These are phyloP conservation scores for Nymphicus hollandicus DNA, from an alignment of 2,113 vertebrate species.

Conservation along the genomic window DNA sequence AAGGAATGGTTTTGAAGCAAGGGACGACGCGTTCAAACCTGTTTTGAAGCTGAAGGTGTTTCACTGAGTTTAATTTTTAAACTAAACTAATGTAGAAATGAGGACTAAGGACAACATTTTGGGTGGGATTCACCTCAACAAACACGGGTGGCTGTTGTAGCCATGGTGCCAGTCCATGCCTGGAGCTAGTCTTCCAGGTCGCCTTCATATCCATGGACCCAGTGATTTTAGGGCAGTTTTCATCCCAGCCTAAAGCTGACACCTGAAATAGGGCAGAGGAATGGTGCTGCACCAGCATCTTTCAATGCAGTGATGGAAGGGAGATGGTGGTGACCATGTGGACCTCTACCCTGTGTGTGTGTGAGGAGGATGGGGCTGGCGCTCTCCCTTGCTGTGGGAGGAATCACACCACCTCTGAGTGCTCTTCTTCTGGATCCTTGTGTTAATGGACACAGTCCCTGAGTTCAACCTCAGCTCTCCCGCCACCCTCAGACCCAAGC, in stretches of 20 bases:
- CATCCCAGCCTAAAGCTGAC: background rate
- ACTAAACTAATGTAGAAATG: background rate
- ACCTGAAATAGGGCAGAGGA: background rate
- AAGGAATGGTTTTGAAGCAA: background rate
- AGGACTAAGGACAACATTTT: background rate
- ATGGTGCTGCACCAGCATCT: background rate
- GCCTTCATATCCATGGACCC: too few species aligned
- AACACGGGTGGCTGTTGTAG: background rate
- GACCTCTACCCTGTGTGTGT: background rate
- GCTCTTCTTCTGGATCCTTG: background rate
- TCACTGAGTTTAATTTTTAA: background rate
- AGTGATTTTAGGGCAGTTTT: background rate
- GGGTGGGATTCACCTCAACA: background rate
- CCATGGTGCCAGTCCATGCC: background rate
- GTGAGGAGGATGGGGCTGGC: too few species aligned
- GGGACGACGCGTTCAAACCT: background rate
- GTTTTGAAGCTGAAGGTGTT: background rate
- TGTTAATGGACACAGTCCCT: background rate
- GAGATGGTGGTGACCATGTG: background rate
- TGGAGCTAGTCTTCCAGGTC: background rate
- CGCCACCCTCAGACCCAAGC: too few species aligned
- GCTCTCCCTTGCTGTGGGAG: background rate
- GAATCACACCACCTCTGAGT: accelerated
- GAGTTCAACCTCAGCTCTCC: background rate
- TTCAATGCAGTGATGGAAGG: background rate